A percentile compares a stretch with the other conserved stretches of the same genome.
Conservation (phyloP, 64 coral and sea anemone genomes). For the Pocillopora verrucosa region DNA sequence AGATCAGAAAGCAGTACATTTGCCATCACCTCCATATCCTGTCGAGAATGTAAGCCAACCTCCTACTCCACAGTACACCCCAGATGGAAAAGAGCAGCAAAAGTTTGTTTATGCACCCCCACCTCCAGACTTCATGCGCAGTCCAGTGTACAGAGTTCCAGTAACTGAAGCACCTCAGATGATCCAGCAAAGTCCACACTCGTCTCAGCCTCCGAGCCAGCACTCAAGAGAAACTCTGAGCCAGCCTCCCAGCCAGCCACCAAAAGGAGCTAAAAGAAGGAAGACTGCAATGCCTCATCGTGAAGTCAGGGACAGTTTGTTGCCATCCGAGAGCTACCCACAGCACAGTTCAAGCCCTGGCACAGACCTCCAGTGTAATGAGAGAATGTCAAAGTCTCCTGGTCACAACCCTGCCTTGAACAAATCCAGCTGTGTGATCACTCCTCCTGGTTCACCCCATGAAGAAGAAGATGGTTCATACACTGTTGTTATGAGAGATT, state of each 20-base stretch:
- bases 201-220: not conserved
- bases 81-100: conserved; percentile 31
- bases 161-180: conserved; percentile 6
- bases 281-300: conserved; percentile 55
- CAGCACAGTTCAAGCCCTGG: conserved; percentile 13
- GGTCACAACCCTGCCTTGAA: conserved; percentile 48
- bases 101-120: conserved; percentile 58
- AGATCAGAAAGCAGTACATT: conserved; percentile 27
- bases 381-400: conserved; percentile 53
- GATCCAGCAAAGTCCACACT: not conserved
- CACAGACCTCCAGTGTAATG: conserved; percentile 43
- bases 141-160: conserved; percentile 71
- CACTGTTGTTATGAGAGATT: conserved; percentile 86
- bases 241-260: not conserved
- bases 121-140: conserved; percentile 57
- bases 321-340: conserved; percentile 18
- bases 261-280: conserved; percentile 48
- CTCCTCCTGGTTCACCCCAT: conserved; percentile 84
- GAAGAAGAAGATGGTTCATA: conserved; percentile 62
- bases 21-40: conserved; percentile 46
- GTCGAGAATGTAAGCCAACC: conserved; percentile 42
- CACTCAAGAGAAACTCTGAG: not conserved
- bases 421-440: conserved; percentile 81
- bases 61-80: conserved; percentile 62
- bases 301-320: conserved; percentile 22